These are phyloP conservation scores for Agonopterix subpropinquella DNA, from an alignment of 2,888 invertebrate genomes.

Conservation along the genomic window DNA sequence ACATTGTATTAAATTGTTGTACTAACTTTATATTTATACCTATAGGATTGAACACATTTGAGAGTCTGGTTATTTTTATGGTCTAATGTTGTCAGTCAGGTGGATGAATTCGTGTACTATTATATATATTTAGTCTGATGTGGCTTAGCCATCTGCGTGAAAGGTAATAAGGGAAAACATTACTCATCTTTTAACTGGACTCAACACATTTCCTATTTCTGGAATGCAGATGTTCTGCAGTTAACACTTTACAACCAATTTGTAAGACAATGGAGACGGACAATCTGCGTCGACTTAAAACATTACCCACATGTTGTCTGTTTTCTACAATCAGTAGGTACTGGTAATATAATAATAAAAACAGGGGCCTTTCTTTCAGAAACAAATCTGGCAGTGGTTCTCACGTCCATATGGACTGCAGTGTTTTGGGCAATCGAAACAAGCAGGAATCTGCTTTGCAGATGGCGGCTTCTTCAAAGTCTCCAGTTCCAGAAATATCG, in stretches of 20 bases:
- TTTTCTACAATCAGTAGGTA: conserved; percentile 7
- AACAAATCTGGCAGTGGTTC: conserved; percentile 50
- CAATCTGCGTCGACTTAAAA: conserved; percentile 16
- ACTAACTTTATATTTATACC: background rate
- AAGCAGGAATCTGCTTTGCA: conserved; percentile 60
- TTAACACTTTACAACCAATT: conserved; percentile 29
- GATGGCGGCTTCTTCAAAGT: conserved; percentile 58
- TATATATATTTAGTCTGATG: no score
- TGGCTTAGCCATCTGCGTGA: no score
- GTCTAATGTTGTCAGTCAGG: no score
- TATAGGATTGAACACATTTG: no score
- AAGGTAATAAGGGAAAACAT: no score
- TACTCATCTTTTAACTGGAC: background rate
- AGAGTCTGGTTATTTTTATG: background rate
- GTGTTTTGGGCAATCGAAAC: conserved; percentile 57
- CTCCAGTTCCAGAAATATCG: conserved; percentile 52
- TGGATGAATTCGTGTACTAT: no score
- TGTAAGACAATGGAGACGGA: conserved; percentile 32
- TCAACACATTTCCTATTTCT: conserved; percentile 7
- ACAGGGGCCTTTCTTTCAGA: conserved; percentile 39
- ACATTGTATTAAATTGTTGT: background rate
- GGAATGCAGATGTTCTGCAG: conserved; percentile 29
- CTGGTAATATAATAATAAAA: conserved; percentile 8
- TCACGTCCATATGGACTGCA: conserved; percentile 65
- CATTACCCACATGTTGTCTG: conserved; percentile 19